Base-by-base conservation (phyloP, 2,888 invertebrate species). In the Nomada fabriciana region DNA sequence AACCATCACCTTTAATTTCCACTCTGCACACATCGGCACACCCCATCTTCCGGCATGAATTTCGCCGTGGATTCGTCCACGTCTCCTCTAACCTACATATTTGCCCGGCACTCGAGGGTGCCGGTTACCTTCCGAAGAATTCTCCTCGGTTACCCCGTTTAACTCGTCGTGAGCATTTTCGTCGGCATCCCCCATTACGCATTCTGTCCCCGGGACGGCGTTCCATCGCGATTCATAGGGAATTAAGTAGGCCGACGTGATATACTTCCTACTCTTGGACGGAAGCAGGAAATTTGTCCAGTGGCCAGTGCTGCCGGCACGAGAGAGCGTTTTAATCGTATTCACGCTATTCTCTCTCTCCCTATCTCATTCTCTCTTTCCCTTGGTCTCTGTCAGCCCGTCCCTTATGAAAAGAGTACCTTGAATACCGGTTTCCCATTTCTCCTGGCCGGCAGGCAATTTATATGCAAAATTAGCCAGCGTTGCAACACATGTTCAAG, bases 391-490 rank as follows among this genome's bases (percentile, higher is more conserved):
- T 36, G 36, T 36, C 36, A 36, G 36, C 9, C 29, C 60, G 60
- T 60, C 55, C 63, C 63, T 76, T 84, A 84, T 84, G 85, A 82
- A 76, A 82, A 36, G 36, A 36, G 82, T 79, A 73, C 85, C 80
- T 85, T 79, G 82, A 85, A 85, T 85, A 85, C 85, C 85, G 76
- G 85, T 82, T 82, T 76, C 69, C 85, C 85, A 72, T 82, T 85
- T 36, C 36, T 36, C 36, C 36, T 70, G 85, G 80, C 87, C 82
- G 79, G 76, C 76, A 80, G 86, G 79, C 87, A 87, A 87, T 87
- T 87, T 87, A 87, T 87, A 87, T 87, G 87, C 86, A 88, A 87
- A 87, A 87, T 88, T 87, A 87, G 79, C 88, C 86, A 67, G 60
- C 81, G 73, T 70, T 79, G 86, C 76, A 82, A 86, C 86, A 86